A percentile compares a stretch with the other conserved stretches of the same genome.
Evolutionary conservation across 2,113 vertebrate genomes (phyloP).

Genomic region (Aptenodytes forsteri): DNA sequence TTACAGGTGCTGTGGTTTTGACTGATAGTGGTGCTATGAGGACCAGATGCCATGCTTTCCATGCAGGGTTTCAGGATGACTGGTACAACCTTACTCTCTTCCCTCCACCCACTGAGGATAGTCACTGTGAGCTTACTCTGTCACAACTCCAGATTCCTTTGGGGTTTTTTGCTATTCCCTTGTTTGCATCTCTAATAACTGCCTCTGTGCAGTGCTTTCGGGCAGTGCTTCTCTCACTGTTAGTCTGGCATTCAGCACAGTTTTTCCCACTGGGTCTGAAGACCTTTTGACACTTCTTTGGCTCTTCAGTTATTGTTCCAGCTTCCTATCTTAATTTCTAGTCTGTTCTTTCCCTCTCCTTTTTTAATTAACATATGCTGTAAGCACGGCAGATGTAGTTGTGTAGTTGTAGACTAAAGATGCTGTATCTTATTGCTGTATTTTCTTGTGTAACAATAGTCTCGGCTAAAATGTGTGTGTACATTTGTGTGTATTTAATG

Average conservation of each 20-base stretch:
- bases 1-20: neutral
- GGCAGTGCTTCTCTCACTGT: neutral
- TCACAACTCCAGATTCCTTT: neutral
- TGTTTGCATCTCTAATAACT: neutral
- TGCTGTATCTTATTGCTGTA: neutral
- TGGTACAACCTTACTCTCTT: too few relatives aligned
- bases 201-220: neutral
- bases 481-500: neutral
- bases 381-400: neutral
- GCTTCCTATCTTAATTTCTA: neutral
- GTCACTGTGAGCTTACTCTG: neutral
- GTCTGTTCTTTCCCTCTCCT: neutral
- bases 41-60: neutral
- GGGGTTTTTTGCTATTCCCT: neutral
- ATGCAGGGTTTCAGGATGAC: neutral
- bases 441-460: neutral
- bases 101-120: neutral
- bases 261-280: neutral
- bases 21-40: neutral
- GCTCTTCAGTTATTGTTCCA: neutral
- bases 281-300: neutral
- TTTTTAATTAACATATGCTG: neutral
- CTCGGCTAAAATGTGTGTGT: neutral
- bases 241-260: neutral
- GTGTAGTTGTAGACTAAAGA: neutral